Evolutionary conservation across 92 coral and sea anemone species (phyloP).

Genomic region (Umimayanthus chanpuru): DNA sequence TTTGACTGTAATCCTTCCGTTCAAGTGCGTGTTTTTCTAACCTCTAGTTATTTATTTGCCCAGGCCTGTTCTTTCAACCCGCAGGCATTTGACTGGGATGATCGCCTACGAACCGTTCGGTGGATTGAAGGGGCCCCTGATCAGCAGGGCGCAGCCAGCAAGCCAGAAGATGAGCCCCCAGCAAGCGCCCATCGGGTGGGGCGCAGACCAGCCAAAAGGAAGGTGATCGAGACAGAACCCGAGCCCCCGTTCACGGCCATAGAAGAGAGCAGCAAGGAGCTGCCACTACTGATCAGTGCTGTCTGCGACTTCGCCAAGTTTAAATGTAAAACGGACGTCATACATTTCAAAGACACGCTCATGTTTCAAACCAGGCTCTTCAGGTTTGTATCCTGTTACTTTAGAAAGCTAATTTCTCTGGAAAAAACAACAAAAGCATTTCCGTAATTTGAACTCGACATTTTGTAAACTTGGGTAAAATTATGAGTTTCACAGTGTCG

Average conservation of each 20-base stretch:
- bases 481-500: too few species aligned
- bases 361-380: constrained; percentile 96
- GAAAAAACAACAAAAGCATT: too few species aligned
- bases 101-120: constrained; percentile 95
- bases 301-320: constrained; percentile 85
- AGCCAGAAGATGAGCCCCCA: constrained; percentile 64
- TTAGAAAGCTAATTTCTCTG: too few species aligned
- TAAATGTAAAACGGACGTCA: constrained; percentile 71
- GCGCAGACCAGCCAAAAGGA: constrained; percentile 83
- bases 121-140: constrained; percentile 77
- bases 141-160: constrained; percentile 51
- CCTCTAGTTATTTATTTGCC: constrained; percentile 1
- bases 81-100: constrained; percentile 99
- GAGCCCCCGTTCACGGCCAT: constrained; percentile 91
- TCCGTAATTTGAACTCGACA: too few species aligned
- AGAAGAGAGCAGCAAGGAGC: constrained; percentile 82
- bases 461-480: too few species aligned
- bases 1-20: not conserved
- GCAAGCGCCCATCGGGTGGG: constrained; percentile 61
- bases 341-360: constrained; percentile 94
- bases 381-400: constrained; percentile 64
- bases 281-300: constrained; percentile 79
- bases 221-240: constrained; percentile 87
- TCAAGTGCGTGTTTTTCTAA: not conserved
- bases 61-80: constrained; percentile 40